Conservation (phyloP, 2,797 vertebrate species). For the Danio aesculapii region DNA sequence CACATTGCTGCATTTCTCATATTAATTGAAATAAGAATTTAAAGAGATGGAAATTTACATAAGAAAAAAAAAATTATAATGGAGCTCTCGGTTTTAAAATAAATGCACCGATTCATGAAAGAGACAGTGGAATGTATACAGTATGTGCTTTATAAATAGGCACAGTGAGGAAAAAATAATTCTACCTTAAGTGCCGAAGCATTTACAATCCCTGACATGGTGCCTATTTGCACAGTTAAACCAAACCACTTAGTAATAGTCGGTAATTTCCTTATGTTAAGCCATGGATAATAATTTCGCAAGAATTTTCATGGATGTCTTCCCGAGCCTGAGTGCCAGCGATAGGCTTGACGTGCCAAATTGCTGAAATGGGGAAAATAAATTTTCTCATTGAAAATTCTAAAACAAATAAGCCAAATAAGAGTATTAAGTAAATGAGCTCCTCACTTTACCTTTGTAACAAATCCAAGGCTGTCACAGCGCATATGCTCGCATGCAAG, state of each 20-base stretch:
- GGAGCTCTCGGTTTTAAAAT: background rate
- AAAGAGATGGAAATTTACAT: background rate
- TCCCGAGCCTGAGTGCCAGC: conserved; percentile 42
- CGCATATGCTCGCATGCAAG: background rate
- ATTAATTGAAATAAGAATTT: background rate
- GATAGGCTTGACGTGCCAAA: conserved; percentile 42
- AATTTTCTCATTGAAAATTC: background rate
- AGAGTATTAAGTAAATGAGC: conserved; percentile 20
- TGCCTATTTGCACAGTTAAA: conserved; percentile 48
- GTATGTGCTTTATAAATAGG: background rate
- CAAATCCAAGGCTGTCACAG: background rate
- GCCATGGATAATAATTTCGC: conserved; percentile 55
- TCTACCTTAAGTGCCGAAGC: conserved; percentile 31
- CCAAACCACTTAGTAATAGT: conserved; percentile 55
- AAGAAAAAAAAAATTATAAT: background rate
- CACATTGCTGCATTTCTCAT: background rate
- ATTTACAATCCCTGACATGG: conserved; percentile 40
- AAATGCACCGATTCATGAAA: background rate
- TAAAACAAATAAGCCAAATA: conserved; percentile 13
- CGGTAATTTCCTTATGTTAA: conserved; percentile 55
- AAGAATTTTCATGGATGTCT: conserved; percentile 51
- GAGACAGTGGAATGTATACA: background rate
- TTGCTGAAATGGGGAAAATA: conserved; percentile 22
- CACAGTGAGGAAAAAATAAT: conserved; percentile 20
- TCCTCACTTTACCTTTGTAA: conserved; percentile 21